A percentile compares a stretch with the other conserved stretches of the same genome.
These are phyloP conservation scores for Drosophila borborema DNA, from an alignment of 2,888 invertebrate species.

Conservation along the genomic window DNA sequence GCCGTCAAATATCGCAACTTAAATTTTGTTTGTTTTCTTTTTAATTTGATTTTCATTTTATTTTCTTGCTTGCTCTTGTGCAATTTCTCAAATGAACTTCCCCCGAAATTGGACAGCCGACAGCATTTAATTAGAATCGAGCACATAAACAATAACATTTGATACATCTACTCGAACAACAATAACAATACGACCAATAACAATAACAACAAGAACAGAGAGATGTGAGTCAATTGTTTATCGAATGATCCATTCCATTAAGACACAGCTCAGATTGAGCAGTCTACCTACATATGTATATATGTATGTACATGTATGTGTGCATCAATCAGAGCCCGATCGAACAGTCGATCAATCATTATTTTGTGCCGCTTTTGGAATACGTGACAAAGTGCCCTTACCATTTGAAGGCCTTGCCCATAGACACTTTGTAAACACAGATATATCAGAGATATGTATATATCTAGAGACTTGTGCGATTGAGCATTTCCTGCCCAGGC, in stretches of 20 bases:
- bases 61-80: slow-evolving; percentile 18
- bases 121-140: slow-evolving; percentile 56
- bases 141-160: slow-evolving; percentile 34
- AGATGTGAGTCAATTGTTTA: slow-evolving; percentile 36
- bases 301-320: not conserved
- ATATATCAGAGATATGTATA: not conserved
- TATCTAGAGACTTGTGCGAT: slow-evolving; percentile 13
- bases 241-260: not conserved
- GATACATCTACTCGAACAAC: slow-evolving; percentile 31
- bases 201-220: not conserved
- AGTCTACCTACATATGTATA: not conserved
- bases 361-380: slow-evolving; percentile 1
- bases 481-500: slow-evolving; percentile 28
- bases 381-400: slow-evolving; percentile 50
- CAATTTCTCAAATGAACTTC: slow-evolving; percentile 49
- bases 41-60: slow-evolving; percentile 15
- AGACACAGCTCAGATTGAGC: slow-evolving; percentile 6
- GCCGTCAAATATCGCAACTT: slow-evolving; percentile 44
- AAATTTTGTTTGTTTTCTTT: slow-evolving; percentile 40
- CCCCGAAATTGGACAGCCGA: slow-evolving; percentile 28
- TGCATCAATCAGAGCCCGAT: slow-evolving; percentile 9
- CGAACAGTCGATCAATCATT: slow-evolving; percentile 23
- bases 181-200: not conserved
- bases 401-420: slow-evolving; percentile 12
- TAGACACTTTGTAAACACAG: slow-evolving; percentile 6